phyloP scores from a whole-genome alignment of 2,797 vertebrate genomes.

The Echiichthys vipera region DNA sequence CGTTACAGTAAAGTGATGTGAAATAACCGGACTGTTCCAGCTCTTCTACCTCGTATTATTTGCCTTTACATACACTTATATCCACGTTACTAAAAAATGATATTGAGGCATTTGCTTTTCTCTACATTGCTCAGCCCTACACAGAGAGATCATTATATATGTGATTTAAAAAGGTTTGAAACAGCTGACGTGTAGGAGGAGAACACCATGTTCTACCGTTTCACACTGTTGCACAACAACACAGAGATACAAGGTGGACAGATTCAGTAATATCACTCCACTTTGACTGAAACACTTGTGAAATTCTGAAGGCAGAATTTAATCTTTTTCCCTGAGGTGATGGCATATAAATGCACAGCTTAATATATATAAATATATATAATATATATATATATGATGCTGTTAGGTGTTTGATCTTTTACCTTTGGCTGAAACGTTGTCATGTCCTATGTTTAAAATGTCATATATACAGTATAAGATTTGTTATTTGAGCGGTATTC shows the following conservation, averaged over 20 bases:
- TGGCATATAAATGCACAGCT: neutral
- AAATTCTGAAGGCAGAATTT: neutral
- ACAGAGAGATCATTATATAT: no score
- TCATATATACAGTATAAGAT: neutral
- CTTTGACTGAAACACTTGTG: neutral
- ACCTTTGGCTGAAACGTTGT: neutral
- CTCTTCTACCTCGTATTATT: no score
- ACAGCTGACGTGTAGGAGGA: slow-evolving; percentile 5
- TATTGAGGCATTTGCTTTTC: no score
- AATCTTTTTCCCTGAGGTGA: neutral
- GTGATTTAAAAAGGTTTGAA: no score
- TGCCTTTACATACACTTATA: no score
- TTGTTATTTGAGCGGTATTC: slow-evolving; percentile 21
- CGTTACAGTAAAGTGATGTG: no score
- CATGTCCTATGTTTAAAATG: neutral
- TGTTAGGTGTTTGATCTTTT: neutral
- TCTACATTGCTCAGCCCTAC: no score
- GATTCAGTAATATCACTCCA: neutral
- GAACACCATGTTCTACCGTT: slow-evolving; percentile 12
- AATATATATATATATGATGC: neutral
- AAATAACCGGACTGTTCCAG: no score
- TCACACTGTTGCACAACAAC: slow-evolving; percentile 16
- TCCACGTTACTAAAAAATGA: no score
- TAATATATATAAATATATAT: neutral
- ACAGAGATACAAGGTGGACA: neutral